A percentile compares a stretch with the other conserved stretches of the same genome.
Evolutionary conservation across 2,113 vertebrate genomes (phyloP).

Genomic region (Charadrius vociferus): DNA sequence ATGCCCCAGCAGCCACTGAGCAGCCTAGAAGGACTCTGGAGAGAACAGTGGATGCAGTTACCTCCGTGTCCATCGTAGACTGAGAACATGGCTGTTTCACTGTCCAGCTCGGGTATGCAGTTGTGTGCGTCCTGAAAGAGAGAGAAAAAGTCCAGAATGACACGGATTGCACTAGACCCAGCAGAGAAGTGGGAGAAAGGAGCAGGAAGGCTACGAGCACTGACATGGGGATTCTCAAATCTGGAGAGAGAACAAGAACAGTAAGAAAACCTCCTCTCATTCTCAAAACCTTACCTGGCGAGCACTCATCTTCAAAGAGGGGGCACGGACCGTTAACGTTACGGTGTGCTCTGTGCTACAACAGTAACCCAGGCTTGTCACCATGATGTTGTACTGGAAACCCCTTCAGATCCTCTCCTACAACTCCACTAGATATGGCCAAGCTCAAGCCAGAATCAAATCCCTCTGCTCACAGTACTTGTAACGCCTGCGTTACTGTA

Average conservation of each 20-base stretch:
- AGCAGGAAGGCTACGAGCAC: background rate
- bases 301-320: background rate
- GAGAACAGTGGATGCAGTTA: slow-evolving; percentile 41
- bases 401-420: background rate
- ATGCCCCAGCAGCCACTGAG: background rate
- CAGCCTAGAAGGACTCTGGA: background rate
- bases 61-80: slow-evolving; percentile 99
- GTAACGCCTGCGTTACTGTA: background rate
- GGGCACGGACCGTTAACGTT: fast-evolving
- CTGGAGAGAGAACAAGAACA: background rate
- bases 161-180: background rate
- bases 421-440: background rate
- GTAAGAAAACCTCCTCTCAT: background rate
- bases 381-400: background rate
- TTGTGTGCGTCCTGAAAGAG: slow-evolving; percentile 95
- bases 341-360: background rate
- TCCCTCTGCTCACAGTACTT: background rate
- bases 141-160: background rate
- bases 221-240: too few species aligned
- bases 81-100: slow-evolving; percentile 95
- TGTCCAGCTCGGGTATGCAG: slow-evolving; percentile 93
- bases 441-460: background rate
- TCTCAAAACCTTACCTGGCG: background rate
- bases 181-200: background rate
- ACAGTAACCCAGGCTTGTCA: background rate